Evolutionary conservation across 2,888 invertebrate genomes (phyloP), one percentile per base, ranked within the genome.

Genomic region (Ophioninae sp.): DNA sequence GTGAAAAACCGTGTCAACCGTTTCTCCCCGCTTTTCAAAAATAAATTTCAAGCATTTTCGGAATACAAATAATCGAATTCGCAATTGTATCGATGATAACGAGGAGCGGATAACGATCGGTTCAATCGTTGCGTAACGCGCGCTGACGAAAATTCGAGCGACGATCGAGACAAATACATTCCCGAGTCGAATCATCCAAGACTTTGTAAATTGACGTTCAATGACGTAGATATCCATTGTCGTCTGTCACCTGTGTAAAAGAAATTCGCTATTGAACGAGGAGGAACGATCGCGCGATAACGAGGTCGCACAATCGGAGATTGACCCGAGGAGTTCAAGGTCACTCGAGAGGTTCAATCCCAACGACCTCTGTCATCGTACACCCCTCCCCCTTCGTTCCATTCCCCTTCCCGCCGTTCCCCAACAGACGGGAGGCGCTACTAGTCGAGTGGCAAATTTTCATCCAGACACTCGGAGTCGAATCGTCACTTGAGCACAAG

Each of bases 401-500:
- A 79, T 73, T 51, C 8, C 58, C 2, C 68, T n/a, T 37, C 22
- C 61, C 20, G 77, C 77, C 79, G 81, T 81, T 82, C 80, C 30
- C 3, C 30, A 3, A 30, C 30, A 3, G 30, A 74, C 83, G 44
- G 30, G 23, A 64, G 23, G 56, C 64, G 51, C 69, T 58, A 37
- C 61, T 71, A 56, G 64, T 75, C 79, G 76, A 83, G 72, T 72
- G 74, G 69, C 85, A 79, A 85, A 82, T 85, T 85, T 85, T 82
- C 67, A 74, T 69, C 75, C 51, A 22, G 68, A 58, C 81, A 81
- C 77, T 77, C 80, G 81, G 63, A 81, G 85, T 86, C 88, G 89
- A 87, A 87, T 86, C 87, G 87, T 88, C 87, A 86, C 86, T 87
- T 85, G 85, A 86, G 85, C 84, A 88, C 87, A 87, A 90, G 88